phyloP scores from a whole-genome alignment of 2,797 vertebrate genomes.

The Chelon auratus region DNA sequence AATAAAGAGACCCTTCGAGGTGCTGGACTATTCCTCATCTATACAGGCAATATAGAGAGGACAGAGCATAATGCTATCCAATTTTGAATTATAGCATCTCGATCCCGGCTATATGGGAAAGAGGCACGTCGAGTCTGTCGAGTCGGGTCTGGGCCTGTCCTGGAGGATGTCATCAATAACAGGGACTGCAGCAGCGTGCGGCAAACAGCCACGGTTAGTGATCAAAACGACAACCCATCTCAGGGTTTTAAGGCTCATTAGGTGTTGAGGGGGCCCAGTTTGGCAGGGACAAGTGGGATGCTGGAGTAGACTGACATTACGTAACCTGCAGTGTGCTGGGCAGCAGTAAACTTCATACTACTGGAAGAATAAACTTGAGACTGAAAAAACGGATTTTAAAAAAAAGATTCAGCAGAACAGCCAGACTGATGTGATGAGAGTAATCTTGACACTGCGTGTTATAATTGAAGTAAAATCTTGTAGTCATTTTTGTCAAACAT shows the following conservation, averaged over 20 bases:
- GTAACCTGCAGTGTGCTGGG: constrained; percentile 57
- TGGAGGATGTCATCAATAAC: constrained; percentile 80
- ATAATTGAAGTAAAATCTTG: background rate
- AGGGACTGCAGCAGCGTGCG: constrained; percentile 66
- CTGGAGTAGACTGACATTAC: constrained; percentile 66
- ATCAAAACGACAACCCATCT: constrained; percentile 79
- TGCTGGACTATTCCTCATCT: constrained; percentile 64
- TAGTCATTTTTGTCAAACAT: background rate
- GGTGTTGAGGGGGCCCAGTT: constrained; percentile 68
- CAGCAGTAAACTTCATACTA: constrained; percentile 62
- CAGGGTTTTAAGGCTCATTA: constrained; percentile 80
- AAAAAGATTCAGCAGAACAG: background rate
- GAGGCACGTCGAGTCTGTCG: constrained; percentile 59
- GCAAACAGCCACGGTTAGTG: constrained; percentile 76
- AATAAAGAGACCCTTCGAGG: constrained; percentile 48
- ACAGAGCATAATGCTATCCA: constrained; percentile 64
- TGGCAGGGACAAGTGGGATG: constrained; percentile 74
- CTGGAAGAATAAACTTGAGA: constrained; percentile 35
- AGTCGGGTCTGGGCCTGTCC: constrained; percentile 65
- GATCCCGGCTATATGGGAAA: constrained; percentile 57
- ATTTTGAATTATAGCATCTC: constrained; percentile 71
- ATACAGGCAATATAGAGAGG: constrained; percentile 63
- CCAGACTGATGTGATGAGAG: constrained; percentile 23
- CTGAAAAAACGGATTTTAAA: background rate
- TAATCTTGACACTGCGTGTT: constrained; percentile 5